Evolutionary conservation across 2,888 invertebrate genomes (phyloP).

Genomic region (Desoria tigrina): DNA sequence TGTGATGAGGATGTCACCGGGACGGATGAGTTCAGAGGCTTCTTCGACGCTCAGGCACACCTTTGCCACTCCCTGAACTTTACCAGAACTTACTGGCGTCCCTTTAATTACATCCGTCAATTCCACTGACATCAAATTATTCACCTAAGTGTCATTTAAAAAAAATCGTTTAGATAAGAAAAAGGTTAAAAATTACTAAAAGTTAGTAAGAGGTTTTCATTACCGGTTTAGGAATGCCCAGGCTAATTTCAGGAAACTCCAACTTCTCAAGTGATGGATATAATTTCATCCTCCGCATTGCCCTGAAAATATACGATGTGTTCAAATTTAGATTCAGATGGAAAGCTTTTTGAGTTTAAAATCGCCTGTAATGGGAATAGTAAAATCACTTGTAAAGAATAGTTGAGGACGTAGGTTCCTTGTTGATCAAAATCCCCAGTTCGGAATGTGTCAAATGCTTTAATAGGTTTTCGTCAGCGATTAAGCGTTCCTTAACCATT

Average conservation of each 20-base stretch:
- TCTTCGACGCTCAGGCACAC: conserved; percentile 50
- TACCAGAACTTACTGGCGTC: conserved; percentile 50
- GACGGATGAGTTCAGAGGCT: conserved; percentile 37
- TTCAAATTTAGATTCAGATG: too few species aligned
- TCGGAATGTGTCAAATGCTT: conserved; percentile 71
- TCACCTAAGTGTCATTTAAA: conserved; percentile 30
- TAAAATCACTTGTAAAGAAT: conserved; percentile 67
- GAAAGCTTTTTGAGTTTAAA: too few species aligned
- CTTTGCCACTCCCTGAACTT: conserved; percentile 45
- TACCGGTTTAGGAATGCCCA: conserved; percentile 59
- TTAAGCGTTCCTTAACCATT: conserved; percentile 65
- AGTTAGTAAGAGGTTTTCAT: conserved; percentile 16
- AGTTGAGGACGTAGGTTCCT: conserved; percentile 56
- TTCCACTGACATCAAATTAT: conserved; percentile 32
- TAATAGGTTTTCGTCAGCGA: conserved; percentile 68
- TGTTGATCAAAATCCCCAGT: conserved; percentile 62
- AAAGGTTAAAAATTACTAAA: not conserved
- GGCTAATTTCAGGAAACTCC: conserved; percentile 66
- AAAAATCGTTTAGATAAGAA: not conserved
- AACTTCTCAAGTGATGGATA: conserved; percentile 64
- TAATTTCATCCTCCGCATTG: conserved; percentile 66
- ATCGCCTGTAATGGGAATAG: too few species aligned
- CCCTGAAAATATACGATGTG: conserved; percentile 65
- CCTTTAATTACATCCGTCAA: conserved; percentile 44
- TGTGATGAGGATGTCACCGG: conserved; percentile 75